Conservation (phyloP, 2,888 invertebrate species). For the Drosophila anceps region DNA sequence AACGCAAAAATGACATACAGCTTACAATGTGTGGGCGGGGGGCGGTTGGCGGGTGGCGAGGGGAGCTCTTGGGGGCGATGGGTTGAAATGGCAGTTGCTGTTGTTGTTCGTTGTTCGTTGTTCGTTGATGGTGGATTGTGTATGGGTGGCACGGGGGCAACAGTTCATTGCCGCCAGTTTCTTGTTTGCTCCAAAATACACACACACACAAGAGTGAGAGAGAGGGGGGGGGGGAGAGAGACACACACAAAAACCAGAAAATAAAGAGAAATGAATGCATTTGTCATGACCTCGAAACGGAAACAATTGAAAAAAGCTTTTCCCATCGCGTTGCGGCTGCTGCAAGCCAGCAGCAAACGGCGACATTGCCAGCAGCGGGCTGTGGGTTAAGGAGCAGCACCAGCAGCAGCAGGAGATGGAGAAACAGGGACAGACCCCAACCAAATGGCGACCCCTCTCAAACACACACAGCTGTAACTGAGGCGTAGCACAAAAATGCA, state of each 20-base stretch:
- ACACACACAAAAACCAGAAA: conserved; percentile 34
- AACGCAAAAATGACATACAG: conserved; percentile 67
- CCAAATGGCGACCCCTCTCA: conserved; percentile 25
- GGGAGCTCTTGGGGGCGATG: neutral
- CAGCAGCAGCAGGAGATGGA: neutral
- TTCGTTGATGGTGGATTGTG: conserved; percentile 1
- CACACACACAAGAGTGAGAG: conserved; percentile 3
- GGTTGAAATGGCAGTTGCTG: neutral
- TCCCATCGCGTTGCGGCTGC: conserved; percentile 70
- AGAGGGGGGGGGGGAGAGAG: neutral
- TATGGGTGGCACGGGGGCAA: conserved; percentile 32
- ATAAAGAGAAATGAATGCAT: conserved; percentile 76
- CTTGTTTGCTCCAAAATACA: conserved; percentile 65
- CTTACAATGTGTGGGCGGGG: conserved; percentile 20
- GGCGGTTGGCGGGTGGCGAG: neutral
- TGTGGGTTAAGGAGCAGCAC: neutral
- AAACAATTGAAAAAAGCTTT: conserved; percentile 81
- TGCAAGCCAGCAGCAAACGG: conserved; percentile 23
- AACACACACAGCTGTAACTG: conserved; percentile 49
- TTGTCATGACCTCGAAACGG: conserved; percentile 81
- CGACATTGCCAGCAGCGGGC: conserved; percentile 1
- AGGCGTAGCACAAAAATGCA: conserved; percentile 75
- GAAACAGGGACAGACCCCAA: conserved; percentile 17
- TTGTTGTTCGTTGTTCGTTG: no score
- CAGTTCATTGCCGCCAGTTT: conserved; percentile 73